These are phyloP conservation scores for Dipodomys stephensi DNA, from an alignment of 2,113 vertebrate species.

Conservation along the genomic window DNA sequence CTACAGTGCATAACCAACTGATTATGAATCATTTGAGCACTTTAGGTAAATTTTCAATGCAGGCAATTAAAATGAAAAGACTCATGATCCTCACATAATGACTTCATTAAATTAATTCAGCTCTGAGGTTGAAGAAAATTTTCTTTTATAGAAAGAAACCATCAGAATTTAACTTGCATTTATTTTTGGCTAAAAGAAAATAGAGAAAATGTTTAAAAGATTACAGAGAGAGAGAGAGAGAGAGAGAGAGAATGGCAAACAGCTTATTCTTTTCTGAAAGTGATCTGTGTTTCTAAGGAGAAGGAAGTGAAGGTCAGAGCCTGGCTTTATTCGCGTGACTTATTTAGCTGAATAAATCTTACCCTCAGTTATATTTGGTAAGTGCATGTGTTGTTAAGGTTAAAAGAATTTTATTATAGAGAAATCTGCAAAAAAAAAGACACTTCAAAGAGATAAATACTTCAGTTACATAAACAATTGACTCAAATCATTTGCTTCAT, in stretches of 20 bases:
- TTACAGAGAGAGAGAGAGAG: not conserved
- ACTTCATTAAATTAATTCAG: conserved; percentile 80
- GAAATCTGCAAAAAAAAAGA: conserved; percentile 56
- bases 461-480: conserved; percentile 59
- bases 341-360: conserved; percentile 47
- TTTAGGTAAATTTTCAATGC: conserved; percentile 83
- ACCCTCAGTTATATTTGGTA: conserved; percentile 43
- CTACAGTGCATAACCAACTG: conserved; percentile 76
- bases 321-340: not conserved
- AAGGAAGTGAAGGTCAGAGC: conserved; percentile 55
- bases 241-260: not conserved
- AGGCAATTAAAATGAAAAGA: conserved; percentile 81
- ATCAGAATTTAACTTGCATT: conserved; percentile 63
- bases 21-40: conserved; percentile 81
- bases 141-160: conserved; percentile 56
- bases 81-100: conserved; percentile 80
- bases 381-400: conserved; percentile 49
- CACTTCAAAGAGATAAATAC: conserved; percentile 63
- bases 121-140: conserved; percentile 66
- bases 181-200: conserved; percentile 56
- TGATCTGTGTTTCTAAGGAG: conserved; percentile 14
- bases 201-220: conserved; percentile 38
- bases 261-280: conserved; percentile 57
- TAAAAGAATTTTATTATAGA: conserved; percentile 60
- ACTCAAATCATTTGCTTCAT: conserved; percentile 55